Evolutionary conservation across 2,113 vertebrate genomes (phyloP).

Genomic region (Callipepla squamata): DNA sequence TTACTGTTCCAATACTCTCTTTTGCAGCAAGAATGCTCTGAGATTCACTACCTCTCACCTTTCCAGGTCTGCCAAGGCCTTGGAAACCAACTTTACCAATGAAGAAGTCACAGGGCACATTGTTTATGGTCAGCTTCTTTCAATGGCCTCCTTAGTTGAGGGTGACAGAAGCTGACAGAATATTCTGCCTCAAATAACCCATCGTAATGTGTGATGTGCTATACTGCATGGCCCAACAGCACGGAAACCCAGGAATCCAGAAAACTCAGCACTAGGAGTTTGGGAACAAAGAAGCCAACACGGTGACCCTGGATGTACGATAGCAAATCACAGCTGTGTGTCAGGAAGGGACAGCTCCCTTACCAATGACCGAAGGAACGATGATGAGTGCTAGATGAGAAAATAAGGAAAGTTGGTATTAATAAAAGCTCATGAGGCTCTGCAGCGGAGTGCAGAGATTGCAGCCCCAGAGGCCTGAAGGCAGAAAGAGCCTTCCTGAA

Average conservation of each 20-base stretch:
- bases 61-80: background rate
- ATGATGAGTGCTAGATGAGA: background rate
- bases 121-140: background rate
- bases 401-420: background rate
- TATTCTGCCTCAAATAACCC: background rate
- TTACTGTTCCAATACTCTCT: background rate
- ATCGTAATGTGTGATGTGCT: background rate
- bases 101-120: background rate
- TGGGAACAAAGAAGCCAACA: background rate
- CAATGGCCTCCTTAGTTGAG: background rate
- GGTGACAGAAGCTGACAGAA: no score
- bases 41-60: background rate
- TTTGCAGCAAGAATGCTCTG: background rate
- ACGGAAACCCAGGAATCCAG: background rate
- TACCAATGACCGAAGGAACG: background rate
- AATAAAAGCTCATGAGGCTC: background rate
- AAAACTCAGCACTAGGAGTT: background rate
- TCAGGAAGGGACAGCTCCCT: background rate
- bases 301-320: background rate
- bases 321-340: background rate
- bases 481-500: background rate
- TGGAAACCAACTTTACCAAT: background rate
- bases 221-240: background rate
- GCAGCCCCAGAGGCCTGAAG: background rate
- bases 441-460: background rate